These are phyloP conservation scores for Romanogobio albipinnatus DNA, from an alignment of 2,113 vertebrate genomes.

Conservation along the genomic window DNA sequence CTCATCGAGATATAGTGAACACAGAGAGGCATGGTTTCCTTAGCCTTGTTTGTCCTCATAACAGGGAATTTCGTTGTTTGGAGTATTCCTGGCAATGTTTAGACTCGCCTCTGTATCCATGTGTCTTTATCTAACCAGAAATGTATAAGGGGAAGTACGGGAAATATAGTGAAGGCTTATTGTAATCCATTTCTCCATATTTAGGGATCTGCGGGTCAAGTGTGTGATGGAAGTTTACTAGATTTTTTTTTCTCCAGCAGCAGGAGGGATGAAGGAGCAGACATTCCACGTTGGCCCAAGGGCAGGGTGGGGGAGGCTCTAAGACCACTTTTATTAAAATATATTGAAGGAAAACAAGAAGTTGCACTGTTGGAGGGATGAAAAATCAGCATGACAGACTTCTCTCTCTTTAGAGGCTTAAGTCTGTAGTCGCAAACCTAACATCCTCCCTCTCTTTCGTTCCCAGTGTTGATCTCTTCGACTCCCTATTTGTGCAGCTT, in stretches of 20 bases:
- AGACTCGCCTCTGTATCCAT: background rate
- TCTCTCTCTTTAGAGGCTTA: conserved; percentile 47
- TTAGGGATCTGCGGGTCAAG: conserved; percentile 49
- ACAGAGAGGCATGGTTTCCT: conserved; percentile 28
- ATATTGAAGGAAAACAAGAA: conserved; percentile 72
- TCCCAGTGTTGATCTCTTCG: conserved; percentile 42
- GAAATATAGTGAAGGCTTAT: conserved; percentile 29
- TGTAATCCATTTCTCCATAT: conserved; percentile 31
- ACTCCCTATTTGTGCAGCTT: conserved; percentile 32
- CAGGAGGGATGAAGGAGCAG: conserved; percentile 59
- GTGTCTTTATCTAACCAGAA: background rate
- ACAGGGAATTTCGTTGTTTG: background rate
- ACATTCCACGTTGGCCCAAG: conserved; percentile 70
- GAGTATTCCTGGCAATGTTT: conserved; percentile 15
- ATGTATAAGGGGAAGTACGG: conserved; percentile 10
- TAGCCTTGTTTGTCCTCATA: background rate
- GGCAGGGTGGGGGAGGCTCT: conserved; percentile 57
- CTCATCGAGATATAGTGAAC: conserved; percentile 19
- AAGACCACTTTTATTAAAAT: conserved; percentile 83
- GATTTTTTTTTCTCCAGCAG: conserved; percentile 36
- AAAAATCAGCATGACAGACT: conserved; percentile 63
- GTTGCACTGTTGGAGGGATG: conserved; percentile 48
- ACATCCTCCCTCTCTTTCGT: conserved; percentile 40
- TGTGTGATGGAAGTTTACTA: conserved; percentile 44
- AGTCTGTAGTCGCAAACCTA: conserved; percentile 14